Conservation (phyloP, 2,113 vertebrate genomes). For the Australoheros scitulus region DNA sequence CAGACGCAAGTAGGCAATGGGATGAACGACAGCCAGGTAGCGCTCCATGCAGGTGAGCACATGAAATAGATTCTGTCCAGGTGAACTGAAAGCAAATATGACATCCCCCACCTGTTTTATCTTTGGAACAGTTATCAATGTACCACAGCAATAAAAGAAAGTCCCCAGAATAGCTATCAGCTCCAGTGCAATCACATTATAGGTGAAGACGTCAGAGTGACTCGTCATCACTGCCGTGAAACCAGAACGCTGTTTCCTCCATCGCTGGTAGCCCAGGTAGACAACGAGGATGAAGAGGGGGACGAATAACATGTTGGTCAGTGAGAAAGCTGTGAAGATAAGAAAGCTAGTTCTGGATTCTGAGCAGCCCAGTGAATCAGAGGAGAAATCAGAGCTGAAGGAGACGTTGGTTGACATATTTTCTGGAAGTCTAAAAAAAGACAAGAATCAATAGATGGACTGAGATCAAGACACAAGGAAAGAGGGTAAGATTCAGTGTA, state of each 20-base stretch:
- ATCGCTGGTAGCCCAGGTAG: not conserved
- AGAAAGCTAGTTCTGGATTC: not conserved
- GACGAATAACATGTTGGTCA: not conserved
- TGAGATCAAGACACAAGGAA: not conserved
- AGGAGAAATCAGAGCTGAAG: not conserved
- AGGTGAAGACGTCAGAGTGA: slow-evolving; percentile 38
- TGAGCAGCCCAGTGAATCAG: not conserved
- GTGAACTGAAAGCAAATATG: not conserved
- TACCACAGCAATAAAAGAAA: not conserved
- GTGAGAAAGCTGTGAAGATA: not conserved
- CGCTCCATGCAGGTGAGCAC: slow-evolving; percentile 35
- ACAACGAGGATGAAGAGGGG: not conserved
- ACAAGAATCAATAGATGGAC: fast-evolving
- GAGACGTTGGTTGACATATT: not conserved
- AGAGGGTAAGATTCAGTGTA: fast-evolving
- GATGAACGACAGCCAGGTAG: slow-evolving; percentile 36
- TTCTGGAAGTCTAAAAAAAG: not conserved
- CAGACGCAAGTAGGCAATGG: slow-evolving; percentile 8
- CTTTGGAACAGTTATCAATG: fast-evolving
- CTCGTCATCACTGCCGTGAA: not conserved
- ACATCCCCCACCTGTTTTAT: not conserved
- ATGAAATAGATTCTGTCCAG: slow-evolving; percentile 34
- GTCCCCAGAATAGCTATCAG: not conserved
- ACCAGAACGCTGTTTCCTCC: not conserved
- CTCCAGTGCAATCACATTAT: slow-evolving; percentile 23